Base-by-base conservation (phyloP, 1,140 invertebrate species). In the Oryctes rhinoceros region DNA sequence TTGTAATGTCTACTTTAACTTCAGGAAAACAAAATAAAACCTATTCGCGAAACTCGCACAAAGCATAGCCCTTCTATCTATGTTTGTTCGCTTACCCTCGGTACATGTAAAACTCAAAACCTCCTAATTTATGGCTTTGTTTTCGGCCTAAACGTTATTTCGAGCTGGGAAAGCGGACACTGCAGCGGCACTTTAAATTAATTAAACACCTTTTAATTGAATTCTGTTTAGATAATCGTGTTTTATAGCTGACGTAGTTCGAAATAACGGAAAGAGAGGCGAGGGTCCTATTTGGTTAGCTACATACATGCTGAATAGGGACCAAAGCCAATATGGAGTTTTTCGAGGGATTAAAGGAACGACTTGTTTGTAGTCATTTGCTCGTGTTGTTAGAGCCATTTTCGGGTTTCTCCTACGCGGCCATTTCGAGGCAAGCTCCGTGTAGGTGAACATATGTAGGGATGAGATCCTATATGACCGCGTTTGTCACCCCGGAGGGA, bases 201-300 rank as follows among this genome's bases (percentile, higher is more conserved):
- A 67, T 67, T 67, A 67, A 67, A 67, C 30, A 67, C 65, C 18
- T 30, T 67, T 67, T 67, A 67, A 67, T 67, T 67, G 65, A 67
- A 67, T 67, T 67, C 65, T 35, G 30, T 67, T 67, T 67, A 67
- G 65, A 67, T 67, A 67, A 67, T 67, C 65, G 65, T 35, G 65
- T 67, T 67, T 67, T 67, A 67, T 67, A 67, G 65, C 65, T 67
- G 65, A 67, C 65, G 65, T 35, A 24, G 30, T 67, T 67, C 65
- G 30, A 67, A 67, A 67, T 30, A 35, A 18, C n/a, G 53, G 53
- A 62, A 18, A 6, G 20, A 20, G 65, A 53, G 20, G 20, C 65
- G 65, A 67, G 65, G 20, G 65, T 67, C 10, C 65, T 67, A 67
- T 30, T 67, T 67, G 24, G n/a, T 35, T 67, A 67, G 18, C 65